Evolutionary conservation across 2,888 invertebrate genomes (phyloP).

Genomic region (Drosophila phalerata): DNA sequence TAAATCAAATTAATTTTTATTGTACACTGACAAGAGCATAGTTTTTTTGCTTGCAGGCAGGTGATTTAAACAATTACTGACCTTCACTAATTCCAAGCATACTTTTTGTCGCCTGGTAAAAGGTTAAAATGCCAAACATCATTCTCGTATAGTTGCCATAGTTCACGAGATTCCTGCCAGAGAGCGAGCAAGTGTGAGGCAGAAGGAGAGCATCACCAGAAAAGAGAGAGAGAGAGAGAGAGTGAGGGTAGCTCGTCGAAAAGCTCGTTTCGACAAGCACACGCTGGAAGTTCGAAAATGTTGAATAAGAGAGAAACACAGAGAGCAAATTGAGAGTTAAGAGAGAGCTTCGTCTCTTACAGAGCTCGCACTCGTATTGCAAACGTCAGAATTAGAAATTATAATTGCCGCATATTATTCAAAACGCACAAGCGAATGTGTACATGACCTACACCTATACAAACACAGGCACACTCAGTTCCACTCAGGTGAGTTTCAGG

Average conservation of each 20-base stretch:
- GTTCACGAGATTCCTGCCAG: slow-evolving; percentile 34
- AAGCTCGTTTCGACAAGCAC: slow-evolving; percentile 39
- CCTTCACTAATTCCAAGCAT: slow-evolving; percentile 66
- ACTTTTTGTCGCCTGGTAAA: slow-evolving; percentile 62
- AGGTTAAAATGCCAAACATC: slow-evolving; percentile 76
- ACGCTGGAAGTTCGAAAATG: slow-evolving; percentile 58
- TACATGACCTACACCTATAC: slow-evolving; percentile 74
- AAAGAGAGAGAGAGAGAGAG: slow-evolving; percentile 11
- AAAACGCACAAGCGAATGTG: slow-evolving; percentile 45
- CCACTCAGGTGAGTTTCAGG: slow-evolving; percentile 39
- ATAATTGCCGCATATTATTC: slow-evolving; percentile 80
- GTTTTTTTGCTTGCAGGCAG: slow-evolving; percentile 38
- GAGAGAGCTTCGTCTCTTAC: slow-evolving; percentile 49
- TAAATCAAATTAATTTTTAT: slow-evolving; percentile 21
- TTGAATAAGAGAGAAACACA: slow-evolving; percentile 5
- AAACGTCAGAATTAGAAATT: slow-evolving; percentile 80
- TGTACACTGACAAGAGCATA: slow-evolving; percentile 14
- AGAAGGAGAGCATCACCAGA: not conserved
- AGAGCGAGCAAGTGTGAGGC: slow-evolving; percentile 19
- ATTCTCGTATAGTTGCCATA: slow-evolving; percentile 54
- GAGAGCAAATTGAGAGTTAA: slow-evolving; percentile 24
- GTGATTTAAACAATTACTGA: slow-evolving; percentile 78
- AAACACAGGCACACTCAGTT: slow-evolving; percentile 7
- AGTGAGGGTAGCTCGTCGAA: slow-evolving; percentile 21
- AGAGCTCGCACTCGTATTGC: slow-evolving; percentile 37